A percentile compares a stretch with the other conserved stretches of the same genome.
These are phyloP conservation scores for Panthera uncia DNA, from an alignment of 2,113 vertebrate genomes.

Conservation along the genomic window DNA sequence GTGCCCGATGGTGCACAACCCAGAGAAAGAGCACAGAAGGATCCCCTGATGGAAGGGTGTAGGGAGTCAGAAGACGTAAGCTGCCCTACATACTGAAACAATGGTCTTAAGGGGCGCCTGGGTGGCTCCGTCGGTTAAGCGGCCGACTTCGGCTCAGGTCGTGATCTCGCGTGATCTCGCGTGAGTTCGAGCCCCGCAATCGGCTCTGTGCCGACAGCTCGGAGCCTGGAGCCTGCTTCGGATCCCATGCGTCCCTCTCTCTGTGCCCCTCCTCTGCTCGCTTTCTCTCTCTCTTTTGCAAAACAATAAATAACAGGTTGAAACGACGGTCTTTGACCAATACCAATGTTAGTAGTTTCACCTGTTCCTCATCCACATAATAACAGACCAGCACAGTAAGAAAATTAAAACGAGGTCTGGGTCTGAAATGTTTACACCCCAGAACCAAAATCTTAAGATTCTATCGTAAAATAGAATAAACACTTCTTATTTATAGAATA, in stretches of 20 bases:
- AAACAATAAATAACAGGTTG: too few species aligned
- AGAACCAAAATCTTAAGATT: neutral
- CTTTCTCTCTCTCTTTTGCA: too few species aligned
- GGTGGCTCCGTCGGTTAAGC: too few species aligned
- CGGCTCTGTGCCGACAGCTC: too few species aligned
- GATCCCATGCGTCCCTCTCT: too few species aligned
- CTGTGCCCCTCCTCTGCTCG: too few species aligned
- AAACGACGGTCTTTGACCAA: neutral
- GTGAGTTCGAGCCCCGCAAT: too few species aligned
- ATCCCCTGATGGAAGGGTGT: neutral
- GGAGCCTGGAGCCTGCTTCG: too few species aligned
- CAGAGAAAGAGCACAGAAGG: neutral
- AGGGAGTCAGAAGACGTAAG: neutral
- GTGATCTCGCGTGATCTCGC: too few species aligned
- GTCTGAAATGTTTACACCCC: neutral
- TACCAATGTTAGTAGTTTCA: neutral
- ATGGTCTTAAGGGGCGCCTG: neutral
- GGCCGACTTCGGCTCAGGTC: accelerated
- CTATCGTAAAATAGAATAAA: neutral
- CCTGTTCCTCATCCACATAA: neutral
- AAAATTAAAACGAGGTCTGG: neutral
- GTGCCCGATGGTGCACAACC: neutral
- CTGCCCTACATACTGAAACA: neutral
- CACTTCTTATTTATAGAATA: neutral
- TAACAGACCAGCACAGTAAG: neutral